phyloP scores from a whole-genome alignment of 2,888 invertebrate genomes.

The Heteromurus nitidus region DNA sequence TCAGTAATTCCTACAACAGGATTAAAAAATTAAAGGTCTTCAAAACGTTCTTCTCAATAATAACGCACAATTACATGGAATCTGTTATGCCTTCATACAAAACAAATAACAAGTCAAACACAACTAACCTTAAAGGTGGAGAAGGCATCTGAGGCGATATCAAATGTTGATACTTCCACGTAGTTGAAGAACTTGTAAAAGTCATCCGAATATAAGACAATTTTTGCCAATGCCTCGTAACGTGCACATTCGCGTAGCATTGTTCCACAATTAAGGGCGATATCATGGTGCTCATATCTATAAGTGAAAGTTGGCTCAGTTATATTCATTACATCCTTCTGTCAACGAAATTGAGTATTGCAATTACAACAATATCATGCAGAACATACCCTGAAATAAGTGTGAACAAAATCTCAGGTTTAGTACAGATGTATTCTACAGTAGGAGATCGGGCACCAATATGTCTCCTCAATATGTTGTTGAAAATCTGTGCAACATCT shows the following conservation, averaged over 20 bases:
- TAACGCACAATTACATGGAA: too few relatives aligned
- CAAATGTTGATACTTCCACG: conserved; percentile 99
- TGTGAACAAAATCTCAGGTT: conserved; percentile 96
- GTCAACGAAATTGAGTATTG: background rate
- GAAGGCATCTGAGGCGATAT: conserved; percentile 99
- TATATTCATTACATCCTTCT: too few relatives aligned
- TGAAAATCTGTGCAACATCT: conserved; percentile 99
- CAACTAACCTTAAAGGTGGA: conserved; percentile 97
- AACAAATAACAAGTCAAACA: background rate
- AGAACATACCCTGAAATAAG: conserved; percentile 93
- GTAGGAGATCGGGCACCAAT: conserved; percentile 98
- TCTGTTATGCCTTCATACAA: background rate
- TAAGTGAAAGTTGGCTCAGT: too few relatives aligned
- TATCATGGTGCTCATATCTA: conserved; percentile 98
- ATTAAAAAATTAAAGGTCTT: conserved; percentile 23
- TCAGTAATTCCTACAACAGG: conserved; percentile 86
- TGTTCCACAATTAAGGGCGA: conserved; percentile 98
- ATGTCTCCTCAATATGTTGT: conserved; percentile 98
- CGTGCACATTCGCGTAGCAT: conserved; percentile 99
- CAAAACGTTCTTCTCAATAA: too few relatives aligned
- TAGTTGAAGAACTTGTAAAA: conserved; percentile 99
- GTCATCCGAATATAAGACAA: conserved; percentile 97
- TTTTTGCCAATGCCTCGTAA: conserved; percentile 98
- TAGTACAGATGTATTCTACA: conserved; percentile 98
- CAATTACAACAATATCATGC: background rate